These are phyloP conservation scores for Ephialtes manifestator DNA, from an alignment of 2,888 invertebrate genomes.

Conservation along the genomic window DNA sequence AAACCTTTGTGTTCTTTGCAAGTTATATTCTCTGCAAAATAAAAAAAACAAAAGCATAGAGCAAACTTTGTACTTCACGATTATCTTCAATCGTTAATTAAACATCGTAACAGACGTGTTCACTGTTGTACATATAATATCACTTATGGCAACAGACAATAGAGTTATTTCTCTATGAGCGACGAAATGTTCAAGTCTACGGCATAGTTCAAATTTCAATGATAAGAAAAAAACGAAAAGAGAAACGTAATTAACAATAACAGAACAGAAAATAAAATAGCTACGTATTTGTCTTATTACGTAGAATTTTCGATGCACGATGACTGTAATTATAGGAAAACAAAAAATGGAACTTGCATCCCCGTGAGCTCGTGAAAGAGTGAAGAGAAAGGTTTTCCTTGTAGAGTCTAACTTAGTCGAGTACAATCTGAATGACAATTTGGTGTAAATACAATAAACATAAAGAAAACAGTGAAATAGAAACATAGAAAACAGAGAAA, in stretches of 20 bases:
- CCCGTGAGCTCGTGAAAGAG: slow-evolving; percentile 13
- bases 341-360: slow-evolving; percentile 21
- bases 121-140: slow-evolving; percentile 78
- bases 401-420: slow-evolving; percentile 37
- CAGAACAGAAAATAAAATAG: slow-evolving; percentile 18
- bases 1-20: slow-evolving; percentile 82
- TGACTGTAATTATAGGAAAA: slow-evolving; percentile 60
- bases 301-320: slow-evolving; percentile 74
- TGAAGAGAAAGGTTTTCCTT: slow-evolving; percentile 33
- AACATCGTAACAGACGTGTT: slow-evolving; percentile 81
- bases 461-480: slow-evolving; percentile 64
- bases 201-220: slow-evolving; percentile 49
- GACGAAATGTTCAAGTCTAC: slow-evolving; percentile 43
- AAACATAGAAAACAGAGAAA: slow-evolving; percentile 4
- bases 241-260: slow-evolving; percentile 9
- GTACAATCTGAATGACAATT: slow-evolving; percentile 45
- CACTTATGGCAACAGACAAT: slow-evolving; percentile 75
- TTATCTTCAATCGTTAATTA: slow-evolving; percentile 75
- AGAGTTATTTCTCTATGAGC: slow-evolving; percentile 72
- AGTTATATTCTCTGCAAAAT: slow-evolving; percentile 73
- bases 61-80: slow-evolving; percentile 78
- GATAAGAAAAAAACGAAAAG: slow-evolving; percentile 18
- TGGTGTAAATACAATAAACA: slow-evolving; percentile 56
- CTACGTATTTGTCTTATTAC: slow-evolving; percentile 25
- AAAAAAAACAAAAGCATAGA: slow-evolving; percentile 58